Evolutionary conservation across 92 coral and sea anemone species (phyloP).

Genomic region (Diadumene lineata): DNA sequence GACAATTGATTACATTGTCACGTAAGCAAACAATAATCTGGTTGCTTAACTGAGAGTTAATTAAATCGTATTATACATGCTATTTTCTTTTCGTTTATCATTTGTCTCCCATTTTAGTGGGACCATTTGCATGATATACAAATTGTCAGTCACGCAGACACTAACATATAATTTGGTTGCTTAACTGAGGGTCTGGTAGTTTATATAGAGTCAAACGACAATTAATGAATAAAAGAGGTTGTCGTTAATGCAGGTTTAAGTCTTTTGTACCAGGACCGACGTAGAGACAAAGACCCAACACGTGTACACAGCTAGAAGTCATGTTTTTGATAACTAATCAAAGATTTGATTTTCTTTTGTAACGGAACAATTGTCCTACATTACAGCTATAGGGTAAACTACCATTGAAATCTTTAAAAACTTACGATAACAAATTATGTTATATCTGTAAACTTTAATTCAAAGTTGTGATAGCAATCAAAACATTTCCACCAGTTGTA

Average conservation of each 20-base stretch:
- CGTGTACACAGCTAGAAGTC: slow-evolving; percentile 3
- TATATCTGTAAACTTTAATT: no score
- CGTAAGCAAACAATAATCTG: background rate
- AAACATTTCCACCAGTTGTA: no score
- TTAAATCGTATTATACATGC: no score
- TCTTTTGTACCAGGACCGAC: background rate
- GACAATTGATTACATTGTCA: no score
- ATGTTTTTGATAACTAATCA: background rate
- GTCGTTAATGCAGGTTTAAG: slow-evolving; percentile 7
- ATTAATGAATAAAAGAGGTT: background rate
- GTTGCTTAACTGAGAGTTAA: background rate
- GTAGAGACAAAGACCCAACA: background rate
- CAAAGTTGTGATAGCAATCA: no score
- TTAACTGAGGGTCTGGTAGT: background rate
- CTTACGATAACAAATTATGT: background rate
- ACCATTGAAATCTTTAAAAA: slow-evolving; percentile 4
- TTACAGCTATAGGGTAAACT: slow-evolving; percentile 8
- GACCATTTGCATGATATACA: no score
- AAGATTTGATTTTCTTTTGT: background rate
- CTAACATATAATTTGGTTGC: background rate
- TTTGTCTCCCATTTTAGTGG: no score
- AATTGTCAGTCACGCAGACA: no score
- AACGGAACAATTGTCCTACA: background rate
- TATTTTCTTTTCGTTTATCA: no score
- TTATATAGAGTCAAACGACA: background rate